Conservation (phyloP, 2,113 vertebrate species). For the Spermophilus dauricus region DNA sequence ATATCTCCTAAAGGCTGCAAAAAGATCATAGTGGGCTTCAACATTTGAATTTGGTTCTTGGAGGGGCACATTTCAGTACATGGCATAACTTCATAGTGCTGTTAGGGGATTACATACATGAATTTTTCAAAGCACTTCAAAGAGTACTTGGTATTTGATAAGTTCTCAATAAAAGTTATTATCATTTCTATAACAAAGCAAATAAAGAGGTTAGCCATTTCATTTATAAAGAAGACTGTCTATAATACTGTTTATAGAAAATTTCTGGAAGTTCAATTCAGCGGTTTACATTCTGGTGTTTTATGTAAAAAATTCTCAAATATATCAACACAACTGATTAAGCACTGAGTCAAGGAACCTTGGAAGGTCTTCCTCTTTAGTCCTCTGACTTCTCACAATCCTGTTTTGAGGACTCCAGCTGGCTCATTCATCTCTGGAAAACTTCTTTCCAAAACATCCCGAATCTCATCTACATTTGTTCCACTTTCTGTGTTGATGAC, state of each 20-base stretch:
- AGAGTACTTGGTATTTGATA: background rate
- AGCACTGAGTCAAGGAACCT: background rate
- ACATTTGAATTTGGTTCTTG: background rate
- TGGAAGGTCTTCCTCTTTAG: background rate
- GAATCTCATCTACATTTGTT: background rate
- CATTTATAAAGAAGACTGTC: background rate
- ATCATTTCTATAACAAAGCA: background rate
- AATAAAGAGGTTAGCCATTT: background rate
- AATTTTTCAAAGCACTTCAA: background rate
- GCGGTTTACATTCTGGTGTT: background rate
- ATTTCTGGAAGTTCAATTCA: background rate
- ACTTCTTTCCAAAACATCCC: background rate
- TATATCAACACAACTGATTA: background rate
- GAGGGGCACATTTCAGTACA: background rate
- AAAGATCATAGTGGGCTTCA: background rate
- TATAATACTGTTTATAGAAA: background rate
- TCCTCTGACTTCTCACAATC: background rate
- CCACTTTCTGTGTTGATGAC: background rate
- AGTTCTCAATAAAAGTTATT: slow-evolving; percentile 25
- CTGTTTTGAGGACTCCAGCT: background rate
- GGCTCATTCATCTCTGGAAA: slow-evolving; percentile 18
- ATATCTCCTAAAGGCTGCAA: background rate
- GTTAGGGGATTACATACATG: background rate
- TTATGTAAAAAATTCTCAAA: background rate
- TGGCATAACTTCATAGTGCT: background rate